These are phyloP conservation scores for Ceuthmochares aereus DNA, from an alignment of 2,113 vertebrate genomes.

Conservation along the genomic window DNA sequence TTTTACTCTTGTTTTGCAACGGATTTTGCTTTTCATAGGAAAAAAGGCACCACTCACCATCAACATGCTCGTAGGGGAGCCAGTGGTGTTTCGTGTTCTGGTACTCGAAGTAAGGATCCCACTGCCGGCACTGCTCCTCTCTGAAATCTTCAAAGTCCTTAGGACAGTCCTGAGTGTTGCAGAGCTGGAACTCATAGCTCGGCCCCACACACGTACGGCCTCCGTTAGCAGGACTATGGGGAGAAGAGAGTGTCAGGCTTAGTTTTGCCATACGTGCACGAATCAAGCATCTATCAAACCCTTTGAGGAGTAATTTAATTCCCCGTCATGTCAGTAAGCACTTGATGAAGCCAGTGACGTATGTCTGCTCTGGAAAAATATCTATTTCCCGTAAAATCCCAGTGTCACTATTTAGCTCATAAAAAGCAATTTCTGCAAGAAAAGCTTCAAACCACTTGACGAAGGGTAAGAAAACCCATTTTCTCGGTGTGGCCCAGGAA, in stretches of 20 bases:
- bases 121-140: slow-evolving; percentile 90
- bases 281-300: background rate
- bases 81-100: slow-evolving; percentile 90
- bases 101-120: slow-evolving; percentile 88
- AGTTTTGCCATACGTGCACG: background rate
- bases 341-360: background rate
- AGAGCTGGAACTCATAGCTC: slow-evolving; percentile 91
- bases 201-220: slow-evolving; percentile 89
- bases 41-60: slow-evolving; percentile 78
- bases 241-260: background rate
- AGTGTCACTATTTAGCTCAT: background rate
- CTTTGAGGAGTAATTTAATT: background rate
- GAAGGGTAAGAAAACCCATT: background rate
- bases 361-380: background rate
- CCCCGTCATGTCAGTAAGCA: background rate
- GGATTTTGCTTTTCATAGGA: background rate
- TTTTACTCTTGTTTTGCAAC: background rate
- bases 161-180: slow-evolving; percentile 88
- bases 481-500: background rate
- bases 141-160: slow-evolving; percentile 87
- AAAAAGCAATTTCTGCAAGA: background rate
- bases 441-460: background rate
- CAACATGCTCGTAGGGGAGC: slow-evolving; percentile 93
- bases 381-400: accelerated
- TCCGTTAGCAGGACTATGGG: slow-evolving; percentile 88